A percentile compares a stretch with the other conserved stretches of the same genome.
Evolutionary conservation across 2,888 invertebrate genomes (phyloP).

Genomic region (Drosophila cognata): DNA sequence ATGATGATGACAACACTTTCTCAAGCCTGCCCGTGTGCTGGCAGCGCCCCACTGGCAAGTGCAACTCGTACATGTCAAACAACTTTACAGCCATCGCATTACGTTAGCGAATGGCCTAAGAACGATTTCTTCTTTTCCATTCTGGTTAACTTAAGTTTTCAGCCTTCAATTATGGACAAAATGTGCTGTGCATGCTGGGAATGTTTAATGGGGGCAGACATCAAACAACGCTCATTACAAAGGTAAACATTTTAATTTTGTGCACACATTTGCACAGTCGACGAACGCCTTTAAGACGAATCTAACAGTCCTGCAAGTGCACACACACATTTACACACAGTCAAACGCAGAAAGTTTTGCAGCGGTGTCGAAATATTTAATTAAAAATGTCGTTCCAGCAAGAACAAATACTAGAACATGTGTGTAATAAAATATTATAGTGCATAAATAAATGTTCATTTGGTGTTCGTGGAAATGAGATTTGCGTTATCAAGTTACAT

Average conservation of each 20-base stretch:
- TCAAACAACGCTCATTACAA: constrained; percentile 50
- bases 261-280: constrained; percentile 47
- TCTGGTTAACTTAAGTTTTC: constrained; percentile 10
- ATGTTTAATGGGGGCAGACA: constrained; percentile 10
- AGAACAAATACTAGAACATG: constrained; percentile 10
- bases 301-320: not conserved
- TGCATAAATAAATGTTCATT: not conserved
- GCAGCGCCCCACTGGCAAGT: constrained; percentile 38
- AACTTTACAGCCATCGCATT: constrained; percentile 23
- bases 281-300: not conserved
- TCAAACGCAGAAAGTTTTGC: not conserved
- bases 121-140: constrained; percentile 43
- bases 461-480: constrained; percentile 51
- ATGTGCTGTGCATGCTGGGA: not conserved
- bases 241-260: constrained; percentile 55
- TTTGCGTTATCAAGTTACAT: constrained; percentile 69
- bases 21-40: not conserved
- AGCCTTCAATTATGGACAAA: not conserved
- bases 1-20: constrained; percentile 5
- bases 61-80: constrained; percentile 58
- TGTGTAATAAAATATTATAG: not conserved
- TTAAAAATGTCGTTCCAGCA: constrained; percentile 19
- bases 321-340: not conserved
- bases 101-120: constrained; percentile 7
- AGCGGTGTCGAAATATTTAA: constrained; percentile 22